A percentile compares a stretch with the other conserved stretches of the same genome.
phyloP scores from a whole-genome alignment of 2,888 invertebrate species.

The Latrodectus hesperus region DNA sequence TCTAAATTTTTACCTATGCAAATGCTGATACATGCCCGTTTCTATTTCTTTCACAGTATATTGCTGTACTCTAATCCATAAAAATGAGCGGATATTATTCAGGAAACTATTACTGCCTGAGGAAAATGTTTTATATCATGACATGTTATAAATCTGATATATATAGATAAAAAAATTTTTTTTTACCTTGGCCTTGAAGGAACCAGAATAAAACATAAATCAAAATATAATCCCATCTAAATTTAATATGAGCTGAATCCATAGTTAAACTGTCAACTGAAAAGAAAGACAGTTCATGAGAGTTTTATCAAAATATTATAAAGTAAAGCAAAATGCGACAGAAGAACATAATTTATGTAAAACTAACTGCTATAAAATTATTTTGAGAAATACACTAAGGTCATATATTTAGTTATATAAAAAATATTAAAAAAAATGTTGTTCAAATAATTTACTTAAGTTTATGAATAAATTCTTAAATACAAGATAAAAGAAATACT shows the following conservation, averaged over 20 bases:
- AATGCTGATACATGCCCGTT: constrained; percentile 88
- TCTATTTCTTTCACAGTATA: constrained; percentile 95
- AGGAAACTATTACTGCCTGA: constrained; percentile 93
- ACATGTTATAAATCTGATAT: not conserved
- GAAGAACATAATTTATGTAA: too few relatives aligned
- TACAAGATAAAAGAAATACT: too few relatives aligned
- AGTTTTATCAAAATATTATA: too few relatives aligned
- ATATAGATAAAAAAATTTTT: not conserved
- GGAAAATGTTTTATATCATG: not conserved
- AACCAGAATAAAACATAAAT: constrained; percentile 92
- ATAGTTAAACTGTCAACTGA: constrained; percentile 56
- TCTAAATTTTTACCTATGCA: constrained; percentile 80
- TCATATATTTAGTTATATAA: too few relatives aligned
- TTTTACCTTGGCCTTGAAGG: constrained; percentile 84
- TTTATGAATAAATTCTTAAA: too few relatives aligned
- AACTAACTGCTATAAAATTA: too few relatives aligned
- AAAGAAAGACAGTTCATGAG: not conserved
- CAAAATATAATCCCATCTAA: constrained; percentile 92
- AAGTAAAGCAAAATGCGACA: too few relatives aligned
- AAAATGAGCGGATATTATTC: constrained; percentile 90
- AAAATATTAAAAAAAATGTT: too few relatives aligned
- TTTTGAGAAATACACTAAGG: too few relatives aligned
- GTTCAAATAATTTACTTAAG: too few relatives aligned
- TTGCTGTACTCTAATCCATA: constrained; percentile 97
- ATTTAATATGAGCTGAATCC: constrained; percentile 74